Evolutionary conservation across 2,797 vertebrate genomes (phyloP).

Genomic region (Poeciliopsis turneri): DNA sequence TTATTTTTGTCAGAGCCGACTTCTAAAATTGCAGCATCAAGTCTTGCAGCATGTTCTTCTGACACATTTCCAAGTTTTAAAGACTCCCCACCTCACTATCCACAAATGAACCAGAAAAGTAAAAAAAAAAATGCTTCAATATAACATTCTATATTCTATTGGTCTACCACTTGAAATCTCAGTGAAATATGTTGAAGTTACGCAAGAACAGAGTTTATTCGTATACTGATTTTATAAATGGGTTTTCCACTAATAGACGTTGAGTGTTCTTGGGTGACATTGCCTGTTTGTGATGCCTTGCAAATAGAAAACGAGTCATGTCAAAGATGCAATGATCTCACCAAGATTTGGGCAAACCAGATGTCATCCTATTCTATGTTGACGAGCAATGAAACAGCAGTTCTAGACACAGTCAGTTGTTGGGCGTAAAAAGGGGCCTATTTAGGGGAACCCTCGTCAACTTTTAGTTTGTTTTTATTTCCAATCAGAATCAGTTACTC

Average conservation of each 20-base stretch:
- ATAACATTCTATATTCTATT: background rate
- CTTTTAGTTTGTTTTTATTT: constrained; percentile 25
- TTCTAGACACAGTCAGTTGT: background rate
- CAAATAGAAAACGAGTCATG: background rate
- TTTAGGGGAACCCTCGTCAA: background rate
- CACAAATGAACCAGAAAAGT: background rate
- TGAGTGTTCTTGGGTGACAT: background rate
- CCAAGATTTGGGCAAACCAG: background rate
- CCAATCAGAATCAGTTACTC: constrained; percentile 32
- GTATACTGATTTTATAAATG: background rate
- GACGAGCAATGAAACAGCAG: background rate
- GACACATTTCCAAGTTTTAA: background rate
- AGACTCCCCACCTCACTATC: background rate
- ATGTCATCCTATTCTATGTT: background rate
- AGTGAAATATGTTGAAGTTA: background rate
- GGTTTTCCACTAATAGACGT: background rate
- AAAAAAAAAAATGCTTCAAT: background rate
- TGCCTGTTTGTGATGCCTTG: background rate
- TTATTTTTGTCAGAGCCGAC: background rate
- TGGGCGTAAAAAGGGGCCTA: background rate
- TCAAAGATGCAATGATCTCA: background rate
- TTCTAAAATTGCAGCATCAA: background rate
- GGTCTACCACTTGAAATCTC: background rate
- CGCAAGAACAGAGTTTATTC: background rate
- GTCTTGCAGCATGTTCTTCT: background rate